Percentiles rank a stretch among this genome's conserved stretches.
These are phyloP conservation scores for Rhodeus uyekii DNA, from an alignment of 2,797 vertebrate genomes.

Conservation along the genomic window DNA sequence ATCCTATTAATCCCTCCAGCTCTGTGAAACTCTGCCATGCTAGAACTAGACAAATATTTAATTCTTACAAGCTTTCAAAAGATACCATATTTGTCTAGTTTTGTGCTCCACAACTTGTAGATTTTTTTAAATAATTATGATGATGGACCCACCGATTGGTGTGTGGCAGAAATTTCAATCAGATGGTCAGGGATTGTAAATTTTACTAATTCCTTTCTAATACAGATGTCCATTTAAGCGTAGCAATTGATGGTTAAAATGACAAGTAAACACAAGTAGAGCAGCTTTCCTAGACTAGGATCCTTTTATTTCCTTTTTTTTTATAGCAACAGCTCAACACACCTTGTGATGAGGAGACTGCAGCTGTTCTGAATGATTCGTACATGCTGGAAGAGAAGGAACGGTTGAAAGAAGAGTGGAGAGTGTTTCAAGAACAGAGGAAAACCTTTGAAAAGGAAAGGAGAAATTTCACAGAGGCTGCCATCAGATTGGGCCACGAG, in stretches of 20 bases:
- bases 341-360: constrained; percentile 86
- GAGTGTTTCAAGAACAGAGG: constrained; percentile 87
- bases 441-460: constrained; percentile 93
- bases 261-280: neutral
- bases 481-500: constrained; percentile 93
- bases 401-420: constrained; percentile 90
- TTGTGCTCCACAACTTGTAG: no score
- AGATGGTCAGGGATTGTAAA: no score
- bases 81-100: no score
- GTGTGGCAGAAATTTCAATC: no score
- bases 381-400: constrained; percentile 91
- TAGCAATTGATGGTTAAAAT: neutral
- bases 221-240: no score
- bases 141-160: no score
- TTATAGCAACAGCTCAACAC: constrained; percentile 87
- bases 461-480: constrained; percentile 93
- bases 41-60: no score
- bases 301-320: neutral
- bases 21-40: no score
- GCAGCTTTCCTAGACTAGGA: neutral
- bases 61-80: no score
- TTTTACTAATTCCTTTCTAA: no score
- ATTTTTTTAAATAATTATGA: no score
- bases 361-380: constrained; percentile 82
- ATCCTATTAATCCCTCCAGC: no score